Base-by-base conservation (phyloP, 2,797 vertebrate species). In the Tapera naevia region DNA sequence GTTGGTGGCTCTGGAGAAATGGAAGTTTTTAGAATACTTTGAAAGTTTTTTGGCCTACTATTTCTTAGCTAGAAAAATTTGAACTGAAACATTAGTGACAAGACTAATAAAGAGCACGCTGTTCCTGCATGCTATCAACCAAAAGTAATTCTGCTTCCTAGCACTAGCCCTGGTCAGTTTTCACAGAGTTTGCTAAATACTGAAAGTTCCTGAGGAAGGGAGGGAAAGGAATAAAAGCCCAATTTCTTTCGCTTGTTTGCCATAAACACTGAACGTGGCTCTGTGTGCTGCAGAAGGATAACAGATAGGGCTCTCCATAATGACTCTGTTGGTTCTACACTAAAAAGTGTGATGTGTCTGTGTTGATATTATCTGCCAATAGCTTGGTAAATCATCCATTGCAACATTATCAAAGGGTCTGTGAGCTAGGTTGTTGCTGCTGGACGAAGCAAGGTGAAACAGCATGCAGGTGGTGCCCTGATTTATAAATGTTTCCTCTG, bases 301-400 rank as follows among this genome's bases (percentile, higher is more conserved):
- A n/a, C 37, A 45, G 45, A 25, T 21, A 46, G 0, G 0, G 14
- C 11, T 71, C 37, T 51, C 33, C 0, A 0, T 11, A 32, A 24
- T 4, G 62, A 27, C 58, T 75, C 33, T 56, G n/a, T 32, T 50
- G 71, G 65, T 81, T 46, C 46, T 54, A 18, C 67, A 19, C 1
- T 1, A 46, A 27, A 51, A 80, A 56, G 10, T 15, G 37, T 15
- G 46, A 16, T 10, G 41, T 62, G 37, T 23, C 15, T 1, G 2
- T 0, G 5, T 37, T 64, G 35, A 33, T n/a, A 12, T 3, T 30
- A 33, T 28, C 60, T 83, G 39, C 39, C 24, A 73, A 23, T 30
- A 79, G 37, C 39, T 85, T 5, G 0, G 9, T 58, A 85, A 84
- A 56, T 51, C 48, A 58, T 18, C 75, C 0, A 0, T 35, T n/a